Evolutionary conservation across 2,797 vertebrate genomes (phyloP), one percentile per base, ranked within the genome.

Genomic region (Synanceia verrucosa): DNA sequence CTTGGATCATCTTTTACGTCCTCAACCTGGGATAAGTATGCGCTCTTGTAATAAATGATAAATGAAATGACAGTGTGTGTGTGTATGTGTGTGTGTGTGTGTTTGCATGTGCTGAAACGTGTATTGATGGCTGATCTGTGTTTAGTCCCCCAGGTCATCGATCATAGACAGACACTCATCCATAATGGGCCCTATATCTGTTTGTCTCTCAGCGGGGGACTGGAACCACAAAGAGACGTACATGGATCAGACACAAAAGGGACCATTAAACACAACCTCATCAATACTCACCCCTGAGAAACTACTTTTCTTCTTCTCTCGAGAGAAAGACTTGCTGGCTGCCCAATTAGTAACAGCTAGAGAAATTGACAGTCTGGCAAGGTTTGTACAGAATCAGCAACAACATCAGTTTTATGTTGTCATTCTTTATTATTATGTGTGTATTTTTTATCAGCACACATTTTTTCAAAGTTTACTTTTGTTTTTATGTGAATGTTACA

Each of bases 271-370:
- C 83, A 67, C 60, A 76, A 75, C 14, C 55, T 34, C 81, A 87
- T 89, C 86, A 72, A 92, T 90, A 88, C 70, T 81, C 79, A 50
- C 53, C 76, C 63, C 68, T 57, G 70, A 86, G 77, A 88, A 91
- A 89, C 76, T 80, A 65, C 85, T 87, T 86, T 90, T 63, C 44
- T 48, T 61, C 50, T 36, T 73, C 59, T 77, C 88, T 87, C 76
- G 21, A 4, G 78, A 88, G 78, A 81, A 62, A 53, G 59, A 73
- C 84, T 65, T 65, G 39, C 71, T 76, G 36, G 43, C 70, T 58
- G 67, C 44, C 70, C 74, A 81, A 80, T 86, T 83, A 77, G 65
- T 31, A 76, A 71, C 14, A 58, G 70, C 76, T 14, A 13, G 43
- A 76, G 36, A 6, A 36, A 86, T 63, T 65, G 76, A 85, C 43